These are phyloP conservation scores for Campylomormyrus tamandua DNA, from an alignment of 2,113 vertebrate genomes.

Conservation along the genomic window DNA sequence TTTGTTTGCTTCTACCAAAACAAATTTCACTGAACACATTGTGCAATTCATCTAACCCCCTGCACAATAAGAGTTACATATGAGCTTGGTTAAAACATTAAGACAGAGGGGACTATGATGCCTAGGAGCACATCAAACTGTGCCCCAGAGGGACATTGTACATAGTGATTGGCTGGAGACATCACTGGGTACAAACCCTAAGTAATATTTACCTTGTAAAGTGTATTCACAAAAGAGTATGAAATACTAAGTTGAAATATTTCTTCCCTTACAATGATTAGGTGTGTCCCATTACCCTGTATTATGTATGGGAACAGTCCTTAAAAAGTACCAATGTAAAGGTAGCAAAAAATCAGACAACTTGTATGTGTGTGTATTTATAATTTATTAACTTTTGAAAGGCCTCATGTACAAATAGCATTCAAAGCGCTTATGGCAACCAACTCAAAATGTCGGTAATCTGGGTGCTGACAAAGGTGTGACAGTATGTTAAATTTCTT, in stretches of 20 bases:
- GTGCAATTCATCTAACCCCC: not conserved
- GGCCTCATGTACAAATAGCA: not conserved
- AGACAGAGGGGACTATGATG: not conserved
- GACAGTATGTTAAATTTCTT: conserved; percentile 37
- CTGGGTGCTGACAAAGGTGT: not conserved
- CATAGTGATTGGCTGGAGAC: not conserved
- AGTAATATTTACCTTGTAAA: not conserved
- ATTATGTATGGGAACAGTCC: not conserved
- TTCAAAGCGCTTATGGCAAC: not conserved
- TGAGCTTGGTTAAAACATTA: not conserved
- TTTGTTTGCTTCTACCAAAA: not conserved
- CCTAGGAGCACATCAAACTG: not conserved
- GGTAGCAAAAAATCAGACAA: not conserved
- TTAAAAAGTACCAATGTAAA: not conserved
- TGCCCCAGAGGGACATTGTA: not conserved
- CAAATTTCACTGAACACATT: not conserved
- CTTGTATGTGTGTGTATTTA: not conserved
- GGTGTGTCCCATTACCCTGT: not conserved
- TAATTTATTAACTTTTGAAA: not conserved
- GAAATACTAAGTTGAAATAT: not conserved
- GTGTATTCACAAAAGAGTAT: not conserved
- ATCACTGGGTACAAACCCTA: not conserved
- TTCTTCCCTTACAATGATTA: not conserved
- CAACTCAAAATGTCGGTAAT: not conserved
- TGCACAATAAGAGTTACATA: not conserved